These are phyloP conservation scores for Achlya flavicornis DNA, from an alignment of 2,888 invertebrate genomes.

Conservation along the genomic window DNA sequence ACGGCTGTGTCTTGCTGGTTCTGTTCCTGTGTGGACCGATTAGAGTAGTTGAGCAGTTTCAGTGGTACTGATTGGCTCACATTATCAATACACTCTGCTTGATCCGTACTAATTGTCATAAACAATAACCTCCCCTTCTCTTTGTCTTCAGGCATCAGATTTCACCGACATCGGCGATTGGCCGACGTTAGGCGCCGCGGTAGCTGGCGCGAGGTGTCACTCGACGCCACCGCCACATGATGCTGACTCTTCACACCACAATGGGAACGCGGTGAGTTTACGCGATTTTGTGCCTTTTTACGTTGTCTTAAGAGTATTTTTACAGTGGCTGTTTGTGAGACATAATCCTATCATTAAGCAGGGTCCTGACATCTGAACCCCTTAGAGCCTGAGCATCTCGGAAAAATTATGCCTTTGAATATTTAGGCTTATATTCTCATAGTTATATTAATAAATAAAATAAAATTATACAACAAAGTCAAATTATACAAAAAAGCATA, in stretches of 20 bases:
- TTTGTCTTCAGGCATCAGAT: conserved; percentile 89
- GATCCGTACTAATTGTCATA: neutral
- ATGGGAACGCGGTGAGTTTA: conserved; percentile 73
- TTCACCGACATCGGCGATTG: conserved; percentile 95
- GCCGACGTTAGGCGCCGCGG: conserved; percentile 90
- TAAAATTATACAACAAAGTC: too few relatives aligned
- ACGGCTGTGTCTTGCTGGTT: too few relatives aligned
- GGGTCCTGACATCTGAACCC: too few relatives aligned
- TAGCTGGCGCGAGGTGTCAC: conserved; percentile 68
- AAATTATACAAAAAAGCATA: too few relatives aligned
- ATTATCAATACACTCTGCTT: neutral
- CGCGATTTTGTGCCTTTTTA: neutral
- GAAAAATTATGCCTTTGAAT: too few relatives aligned
- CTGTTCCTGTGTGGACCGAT: too few relatives aligned
- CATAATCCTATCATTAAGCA: neutral
- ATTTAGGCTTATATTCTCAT: too few relatives aligned
- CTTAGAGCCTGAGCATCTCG: too few relatives aligned
- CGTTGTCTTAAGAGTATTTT: neutral
- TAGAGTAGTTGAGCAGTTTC: too few relatives aligned
- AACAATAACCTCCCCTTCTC: neutral
- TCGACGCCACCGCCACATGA: conserved; percentile 75
- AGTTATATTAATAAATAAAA: too few relatives aligned
- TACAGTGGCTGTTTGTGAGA: neutral
- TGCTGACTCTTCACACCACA: conserved; percentile 69
- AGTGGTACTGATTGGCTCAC: too few relatives aligned